phyloP scores from a whole-genome alignment of 2,797 vertebrate genomes.

The Odontamblyopus lacepedii region DNA sequence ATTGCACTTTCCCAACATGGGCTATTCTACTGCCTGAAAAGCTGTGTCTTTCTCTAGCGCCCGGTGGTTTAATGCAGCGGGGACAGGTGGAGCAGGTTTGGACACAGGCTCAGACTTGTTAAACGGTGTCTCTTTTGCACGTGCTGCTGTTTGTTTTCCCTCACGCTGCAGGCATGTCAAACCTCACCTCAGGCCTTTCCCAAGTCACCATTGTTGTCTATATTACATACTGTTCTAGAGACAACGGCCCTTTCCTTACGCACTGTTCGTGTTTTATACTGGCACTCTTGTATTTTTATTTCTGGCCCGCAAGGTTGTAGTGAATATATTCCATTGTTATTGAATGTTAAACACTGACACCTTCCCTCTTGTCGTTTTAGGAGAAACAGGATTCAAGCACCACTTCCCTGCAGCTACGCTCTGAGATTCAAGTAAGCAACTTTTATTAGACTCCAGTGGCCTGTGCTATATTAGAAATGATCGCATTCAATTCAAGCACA shows the following conservation, averaged over 20 bases:
- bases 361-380: conserved; percentile 59
- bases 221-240: conserved; percentile 6
- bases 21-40: conserved; percentile 9
- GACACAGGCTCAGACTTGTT: conserved; percentile 21
- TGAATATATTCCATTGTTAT: conserved; percentile 2
- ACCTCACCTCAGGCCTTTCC: conserved; percentile 18
- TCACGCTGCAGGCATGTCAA: conserved; percentile 33
- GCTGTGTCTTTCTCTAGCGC: background rate
- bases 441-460: background rate
- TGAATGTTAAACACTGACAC: conserved; percentile 17
- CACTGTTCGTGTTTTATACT: conserved; percentile 7
- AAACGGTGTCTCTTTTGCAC: conserved; percentile 4
- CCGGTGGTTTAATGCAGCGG: conserved; percentile 4
- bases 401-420: conserved; percentile 88
- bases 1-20: conserved; percentile 1
- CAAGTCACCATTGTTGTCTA: conserved; percentile 25
- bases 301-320: background rate
- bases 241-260: conserved; percentile 8
- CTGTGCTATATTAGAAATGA: background rate
- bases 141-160: conserved; percentile 52
- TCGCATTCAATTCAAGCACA: background rate
- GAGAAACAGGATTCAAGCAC: conserved; percentile 89
- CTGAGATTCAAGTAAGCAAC: conserved; percentile 90
- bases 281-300: background rate
- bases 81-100: conserved; percentile 46